Evolutionary conservation across 2,888 invertebrate species (phyloP), one percentile per base, ranked within the genome.

Genomic region (Aricia artaxerxes): DNA sequence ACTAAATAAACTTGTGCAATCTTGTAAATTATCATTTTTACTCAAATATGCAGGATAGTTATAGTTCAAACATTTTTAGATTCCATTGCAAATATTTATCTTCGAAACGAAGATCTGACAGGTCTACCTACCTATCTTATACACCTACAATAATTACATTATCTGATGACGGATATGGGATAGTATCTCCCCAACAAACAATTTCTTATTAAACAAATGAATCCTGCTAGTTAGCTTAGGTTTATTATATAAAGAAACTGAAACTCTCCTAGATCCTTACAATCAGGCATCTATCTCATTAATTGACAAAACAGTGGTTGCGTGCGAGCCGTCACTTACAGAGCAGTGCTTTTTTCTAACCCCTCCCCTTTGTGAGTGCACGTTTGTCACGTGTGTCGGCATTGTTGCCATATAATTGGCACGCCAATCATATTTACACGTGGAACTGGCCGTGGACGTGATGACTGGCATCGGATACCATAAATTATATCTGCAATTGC

Each of bases 401-500:
- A 76, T 76, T 76, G 76, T 76, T 31, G 35, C 57, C 57, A 75
- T 44, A 57, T 76, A 76, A 76, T 76, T 76, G 76, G 35, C 49
- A 53, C 57, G 76, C 35, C 57, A 57, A 75, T 75, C 75, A 75
- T 75, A 49, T 75, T 53, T 76, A 53, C 76, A 76, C 76, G 76
- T 76, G 76, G 76, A 76, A 76, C 76, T 35, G 3, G 76, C 35
- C 35, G 57, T 76, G 76, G 53, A 53, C 11, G 76, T 75, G 44
- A 76, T 76, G 31, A 49, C 31, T 53, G 31, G 76, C 35, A 76
- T 76, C 76, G 75, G 49, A 75, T 75, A 49, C n/a, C 49, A 76
- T 76, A 76, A 53, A 76, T 76, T 57, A 76, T 76, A 57, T 76
- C 57, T 35, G 53, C 53, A 49, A 49, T 53, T 76, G 16, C 53